Conservation (phyloP, 2,797 vertebrate genomes). For the Hylomyscus alleni region DNA sequence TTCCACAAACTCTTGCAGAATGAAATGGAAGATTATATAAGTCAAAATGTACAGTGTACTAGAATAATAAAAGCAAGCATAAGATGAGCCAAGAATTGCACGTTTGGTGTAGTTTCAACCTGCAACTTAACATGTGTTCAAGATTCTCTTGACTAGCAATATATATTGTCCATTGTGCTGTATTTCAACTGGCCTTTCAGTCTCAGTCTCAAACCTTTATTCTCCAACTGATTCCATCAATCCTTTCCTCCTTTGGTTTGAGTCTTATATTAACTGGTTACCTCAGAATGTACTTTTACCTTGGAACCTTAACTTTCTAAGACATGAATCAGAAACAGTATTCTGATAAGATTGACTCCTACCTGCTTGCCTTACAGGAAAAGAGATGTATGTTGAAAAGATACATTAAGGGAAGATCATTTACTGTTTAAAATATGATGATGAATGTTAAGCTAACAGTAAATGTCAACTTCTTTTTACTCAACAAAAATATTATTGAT, state of each 20-base stretch:
- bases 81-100: background rate
- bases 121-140: background rate
- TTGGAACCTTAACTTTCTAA: background rate
- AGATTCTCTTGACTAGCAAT: background rate
- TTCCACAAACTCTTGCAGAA: background rate
- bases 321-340: background rate
- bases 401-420: background rate
- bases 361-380: background rate
- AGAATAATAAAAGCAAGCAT: background rate
- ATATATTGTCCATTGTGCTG: background rate
- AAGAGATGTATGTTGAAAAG: conserved; percentile 18
- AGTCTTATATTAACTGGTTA: background rate
- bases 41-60: background rate
- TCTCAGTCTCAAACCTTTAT: background rate
- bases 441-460: background rate
- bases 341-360: background rate
- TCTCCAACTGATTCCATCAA: background rate
- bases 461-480: background rate
- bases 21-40: background rate
- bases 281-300: background rate
- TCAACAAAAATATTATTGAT: background rate
- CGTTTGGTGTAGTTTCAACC: background rate
- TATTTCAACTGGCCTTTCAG: background rate
- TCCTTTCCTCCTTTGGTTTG: background rate
- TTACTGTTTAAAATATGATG: background rate